These are phyloP conservation scores for Anniella stebbinsi DNA, from an alignment of 2,797 vertebrate species.

Conservation along the genomic window DNA sequence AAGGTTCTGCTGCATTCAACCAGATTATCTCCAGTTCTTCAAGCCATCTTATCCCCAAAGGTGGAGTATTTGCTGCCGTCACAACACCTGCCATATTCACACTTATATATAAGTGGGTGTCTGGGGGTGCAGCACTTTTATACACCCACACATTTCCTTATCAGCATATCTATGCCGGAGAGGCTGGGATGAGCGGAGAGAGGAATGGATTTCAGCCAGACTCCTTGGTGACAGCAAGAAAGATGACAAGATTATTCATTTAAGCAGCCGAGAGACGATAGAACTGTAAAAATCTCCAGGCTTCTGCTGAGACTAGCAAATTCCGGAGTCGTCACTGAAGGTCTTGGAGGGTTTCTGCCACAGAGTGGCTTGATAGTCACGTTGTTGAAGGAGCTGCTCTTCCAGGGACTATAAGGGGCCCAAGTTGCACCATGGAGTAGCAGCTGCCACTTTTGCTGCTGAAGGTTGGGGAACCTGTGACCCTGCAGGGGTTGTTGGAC, in stretches of 20 bases:
- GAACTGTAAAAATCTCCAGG: slow-evolving; percentile 12
- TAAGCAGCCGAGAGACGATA: background rate
- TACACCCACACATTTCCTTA: background rate
- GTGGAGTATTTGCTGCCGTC: background rate
- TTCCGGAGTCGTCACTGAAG: background rate
- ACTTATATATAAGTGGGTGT: background rate
- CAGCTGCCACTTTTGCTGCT: background rate
- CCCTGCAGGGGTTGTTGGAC: no score
- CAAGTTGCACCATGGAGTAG: no score
- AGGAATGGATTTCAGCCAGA: slow-evolving; percentile 13
- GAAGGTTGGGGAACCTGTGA: no score
- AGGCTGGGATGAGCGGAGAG: background rate
- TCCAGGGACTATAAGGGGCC: no score
- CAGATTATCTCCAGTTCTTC: background rate
- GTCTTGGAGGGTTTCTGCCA: background rate
- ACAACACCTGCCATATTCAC: background rate
- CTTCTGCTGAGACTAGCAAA: slow-evolving; percentile 11
- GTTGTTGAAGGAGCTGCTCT: background rate
- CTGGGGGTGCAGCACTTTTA: background rate
- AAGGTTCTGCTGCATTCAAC: background rate
- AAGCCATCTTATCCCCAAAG: background rate
- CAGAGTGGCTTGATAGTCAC: accelerated
- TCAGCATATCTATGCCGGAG: no score
- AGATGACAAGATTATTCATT: slow-evolving; percentile 41
- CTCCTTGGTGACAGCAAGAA: background rate